phyloP scores from a whole-genome alignment of 2,797 vertebrate species.

The Toxotes lorentzi region DNA sequence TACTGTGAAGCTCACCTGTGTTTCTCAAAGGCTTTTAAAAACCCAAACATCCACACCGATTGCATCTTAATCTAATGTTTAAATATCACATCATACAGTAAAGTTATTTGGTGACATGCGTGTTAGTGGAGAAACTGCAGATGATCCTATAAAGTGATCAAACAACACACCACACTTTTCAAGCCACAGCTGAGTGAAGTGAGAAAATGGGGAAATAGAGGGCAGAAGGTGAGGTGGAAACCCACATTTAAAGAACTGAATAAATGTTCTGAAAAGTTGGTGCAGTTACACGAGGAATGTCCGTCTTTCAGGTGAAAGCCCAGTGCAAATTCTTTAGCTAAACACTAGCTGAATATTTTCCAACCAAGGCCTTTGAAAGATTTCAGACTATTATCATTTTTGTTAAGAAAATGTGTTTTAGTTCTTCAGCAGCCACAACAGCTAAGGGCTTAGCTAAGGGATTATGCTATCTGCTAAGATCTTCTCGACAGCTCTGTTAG shows the following conservation, averaged over 20 bases:
- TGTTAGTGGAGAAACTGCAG: slow-evolving; percentile 61
- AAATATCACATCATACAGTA: slow-evolving; percentile 30
- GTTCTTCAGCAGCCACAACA: not conserved
- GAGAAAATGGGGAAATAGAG: slow-evolving; percentile 30
- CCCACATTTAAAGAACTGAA: slow-evolving; percentile 22
- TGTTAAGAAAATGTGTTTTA: not conserved
- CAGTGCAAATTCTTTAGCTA: slow-evolving; percentile 15
- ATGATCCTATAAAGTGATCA: slow-evolving; percentile 40
- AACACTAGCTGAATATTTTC: slow-evolving; percentile 21
- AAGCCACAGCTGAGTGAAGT: slow-evolving; percentile 57
- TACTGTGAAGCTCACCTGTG: slow-evolving; percentile 21
- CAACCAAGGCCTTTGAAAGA: not conserved
- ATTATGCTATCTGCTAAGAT: not conserved
- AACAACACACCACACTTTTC: slow-evolving; percentile 54
- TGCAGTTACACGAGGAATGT: slow-evolving; percentile 8
- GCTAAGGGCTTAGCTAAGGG: not conserved
- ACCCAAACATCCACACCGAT: slow-evolving; percentile 4
- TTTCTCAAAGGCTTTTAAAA: slow-evolving; percentile 19
- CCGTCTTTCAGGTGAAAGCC: not conserved
- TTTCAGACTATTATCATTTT: not conserved
- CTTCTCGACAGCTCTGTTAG: not conserved
- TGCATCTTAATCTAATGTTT: not conserved
- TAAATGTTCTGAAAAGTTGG: slow-evolving; percentile 39
- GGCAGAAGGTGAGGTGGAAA: slow-evolving; percentile 30
- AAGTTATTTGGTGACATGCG: slow-evolving; percentile 62